Percentiles rank a stretch among this genome's conserved stretches.
These are phyloP conservation scores for Lipophrys pholis DNA, from an alignment of 2,113 vertebrate species.

Conservation along the genomic window DNA sequence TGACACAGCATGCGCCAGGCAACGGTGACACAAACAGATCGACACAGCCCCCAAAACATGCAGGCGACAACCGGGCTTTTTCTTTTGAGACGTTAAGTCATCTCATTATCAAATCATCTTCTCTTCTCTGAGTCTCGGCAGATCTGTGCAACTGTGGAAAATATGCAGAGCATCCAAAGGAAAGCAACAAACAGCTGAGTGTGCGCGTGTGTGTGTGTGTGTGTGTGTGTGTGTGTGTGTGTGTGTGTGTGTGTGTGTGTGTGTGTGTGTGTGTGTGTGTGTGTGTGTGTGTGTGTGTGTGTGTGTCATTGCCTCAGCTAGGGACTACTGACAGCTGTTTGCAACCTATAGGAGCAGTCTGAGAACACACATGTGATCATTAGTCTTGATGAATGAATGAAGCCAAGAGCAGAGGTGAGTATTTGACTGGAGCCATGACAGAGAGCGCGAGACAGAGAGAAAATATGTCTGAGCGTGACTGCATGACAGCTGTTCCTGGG, in stretches of 20 bases:
- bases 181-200: slow-evolving; percentile 46
- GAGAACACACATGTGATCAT: slow-evolving; percentile 42
- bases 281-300: slow-evolving; percentile 6
- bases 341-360: background rate
- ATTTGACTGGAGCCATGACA: slow-evolving; percentile 1
- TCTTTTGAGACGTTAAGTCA: slow-evolving; percentile 3
- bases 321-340: slow-evolving; percentile 42
- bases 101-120: slow-evolving; percentile 44
- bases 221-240: background rate
- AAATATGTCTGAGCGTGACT: slow-evolving; percentile 32
- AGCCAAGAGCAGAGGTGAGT: background rate
- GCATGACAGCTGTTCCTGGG: slow-evolving; percentile 42
- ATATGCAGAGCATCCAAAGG: slow-evolving; percentile 24
- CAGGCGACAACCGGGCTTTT: slow-evolving; percentile 15
- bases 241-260: slow-evolving; percentile 23
- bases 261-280: slow-evolving; percentile 21
- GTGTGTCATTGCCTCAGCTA: background rate
- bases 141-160: slow-evolving; percentile 13
- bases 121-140: slow-evolving; percentile 9
- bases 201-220: slow-evolving; percentile 14
- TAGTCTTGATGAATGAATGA: slow-evolving; percentile 23
- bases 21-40: too few species aligned
- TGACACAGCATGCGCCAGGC: too few species aligned
- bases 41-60: slow-evolving; percentile 10
- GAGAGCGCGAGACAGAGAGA: slow-evolving; percentile 10